phyloP scores from a whole-genome alignment of 2,113 vertebrate genomes.

The Mesitornis unicolor region DNA sequence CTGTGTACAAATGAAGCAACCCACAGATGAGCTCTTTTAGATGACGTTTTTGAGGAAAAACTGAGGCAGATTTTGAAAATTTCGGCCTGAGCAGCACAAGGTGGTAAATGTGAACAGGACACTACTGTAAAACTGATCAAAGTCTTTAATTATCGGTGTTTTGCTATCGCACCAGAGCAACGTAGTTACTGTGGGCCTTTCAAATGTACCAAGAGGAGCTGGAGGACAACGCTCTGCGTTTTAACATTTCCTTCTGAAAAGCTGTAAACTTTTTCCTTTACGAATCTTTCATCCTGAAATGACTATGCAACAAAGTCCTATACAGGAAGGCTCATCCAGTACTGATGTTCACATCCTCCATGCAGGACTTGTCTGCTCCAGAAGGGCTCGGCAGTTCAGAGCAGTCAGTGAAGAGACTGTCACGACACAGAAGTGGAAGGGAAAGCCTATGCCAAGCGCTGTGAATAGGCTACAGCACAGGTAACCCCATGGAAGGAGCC shows the following conservation, averaged over 20 bases:
- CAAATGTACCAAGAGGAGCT: neutral
- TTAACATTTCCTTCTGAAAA: neutral
- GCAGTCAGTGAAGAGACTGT: neutral
- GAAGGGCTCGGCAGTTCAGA: neutral
- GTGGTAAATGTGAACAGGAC: neutral
- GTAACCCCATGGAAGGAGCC: neutral
- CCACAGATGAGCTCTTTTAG: neutral
- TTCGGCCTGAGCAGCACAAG: neutral
- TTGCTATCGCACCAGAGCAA: neutral
- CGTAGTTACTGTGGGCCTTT: neutral
- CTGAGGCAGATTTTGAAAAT: neutral
- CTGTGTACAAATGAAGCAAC: neutral
- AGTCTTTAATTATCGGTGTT: neutral
- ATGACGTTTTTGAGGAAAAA: fast-evolving
- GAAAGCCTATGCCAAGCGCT: neutral
- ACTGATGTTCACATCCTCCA: fast-evolving
- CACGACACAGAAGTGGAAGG: neutral
- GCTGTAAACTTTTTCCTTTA: neutral
- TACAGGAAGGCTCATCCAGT: neutral
- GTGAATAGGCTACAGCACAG: fast-evolving
- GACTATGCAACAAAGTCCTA: neutral
- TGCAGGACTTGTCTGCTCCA: neutral
- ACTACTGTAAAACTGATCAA: neutral
- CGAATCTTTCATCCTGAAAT: neutral
- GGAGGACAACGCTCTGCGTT: neutral